Conservation (phyloP, 2,888 invertebrate genomes). For the Steinernema hermaphroditum region DNA sequence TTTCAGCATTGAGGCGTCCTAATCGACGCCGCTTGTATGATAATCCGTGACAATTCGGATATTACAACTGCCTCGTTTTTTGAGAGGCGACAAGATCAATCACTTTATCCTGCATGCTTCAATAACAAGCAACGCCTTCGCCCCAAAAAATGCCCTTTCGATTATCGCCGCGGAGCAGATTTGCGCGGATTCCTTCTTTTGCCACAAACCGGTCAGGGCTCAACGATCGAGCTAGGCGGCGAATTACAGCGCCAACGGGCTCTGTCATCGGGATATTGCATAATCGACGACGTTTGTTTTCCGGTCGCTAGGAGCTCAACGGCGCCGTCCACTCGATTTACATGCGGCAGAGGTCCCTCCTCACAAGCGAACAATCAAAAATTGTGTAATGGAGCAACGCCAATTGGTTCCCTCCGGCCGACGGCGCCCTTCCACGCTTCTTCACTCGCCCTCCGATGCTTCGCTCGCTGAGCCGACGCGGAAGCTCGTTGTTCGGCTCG, state of each 20-base stretch:
- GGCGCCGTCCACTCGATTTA: neutral
- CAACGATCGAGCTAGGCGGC: neutral
- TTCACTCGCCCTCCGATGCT: slow-evolving; percentile 9
- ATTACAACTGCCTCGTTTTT: no score
- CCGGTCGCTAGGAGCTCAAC: slow-evolving; percentile 8
- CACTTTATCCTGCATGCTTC: no score
- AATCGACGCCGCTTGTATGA: no score
- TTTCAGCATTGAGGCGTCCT: no score
- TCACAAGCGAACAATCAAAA: slow-evolving; percentile 14
- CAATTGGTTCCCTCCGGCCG: neutral
- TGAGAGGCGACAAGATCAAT: no score
- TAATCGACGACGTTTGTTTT: slow-evolving; percentile 28
- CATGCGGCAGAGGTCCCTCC: neutral
- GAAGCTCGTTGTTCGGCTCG: slow-evolving; percentile 5
- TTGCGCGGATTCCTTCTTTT: neutral
- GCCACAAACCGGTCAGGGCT: slow-evolving; percentile 18
- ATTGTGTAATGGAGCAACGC: slow-evolving; percentile 26
- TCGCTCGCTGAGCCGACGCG: slow-evolving; percentile 12
- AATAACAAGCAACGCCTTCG: neutral
- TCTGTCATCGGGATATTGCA: slow-evolving; percentile 19
- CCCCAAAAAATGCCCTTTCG: neutral
- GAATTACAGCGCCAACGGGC: slow-evolving; percentile 1
- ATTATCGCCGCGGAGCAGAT: neutral
- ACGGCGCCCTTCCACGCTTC: neutral
- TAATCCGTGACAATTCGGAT: no score